Base-by-base conservation (phyloP, 2,797 vertebrate genomes). In the Carapus acus region DNA sequence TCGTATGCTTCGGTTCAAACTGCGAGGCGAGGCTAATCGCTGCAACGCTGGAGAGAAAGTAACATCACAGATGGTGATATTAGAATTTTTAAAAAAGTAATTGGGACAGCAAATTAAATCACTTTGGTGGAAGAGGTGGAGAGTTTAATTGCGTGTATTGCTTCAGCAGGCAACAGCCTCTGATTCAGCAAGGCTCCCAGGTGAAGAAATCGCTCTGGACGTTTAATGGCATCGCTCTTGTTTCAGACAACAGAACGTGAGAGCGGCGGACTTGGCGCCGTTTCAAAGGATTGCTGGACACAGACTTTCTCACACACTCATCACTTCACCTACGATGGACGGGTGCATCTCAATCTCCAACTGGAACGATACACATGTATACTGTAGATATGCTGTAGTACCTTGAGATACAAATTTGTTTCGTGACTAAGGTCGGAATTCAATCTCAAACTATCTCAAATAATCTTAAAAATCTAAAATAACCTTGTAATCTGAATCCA, bases 241-340 rank as follows among this genome's bases (percentile, higher is more conserved):
- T 80, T 77, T 73, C 20, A 67, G 63, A 72, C 69, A 77, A 73
- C 68, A 80, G 73, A 70, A 58, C 70, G 40, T 50, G 58, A 59
- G 38, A 33, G 69, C 51, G 71, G 69, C 69, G 66, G 65, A 59
- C n/a, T n/a, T n/a, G n/a, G n/a, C n/a, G n/a, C n/a, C n/a, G n/a
- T n/a, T n/a, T n/a, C n/a, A n/a, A n/a, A n/a, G n/a, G n/a, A n/a
- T n/a, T n/a, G n/a, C n/a, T n/a, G n/a, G n/a, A n/a, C n/a, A n/a
- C n/a, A n/a, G n/a, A n/a, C n/a, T n/a, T n/a, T n/a, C n/a, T n/a
- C n/a, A n/a, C n/a, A n/a, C n/a, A n/a, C n/a, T n/a, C n/a, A n/a
- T n/a, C n/a, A n/a, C n/a, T n/a, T n/a, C n/a, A n/a, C n/a, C n/a
- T n/a, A n/a, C n/a, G n/a, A n/a, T n/a, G n/a, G n/a, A n/a, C n/a